Evolutionary conservation across 2,797 vertebrate species (phyloP), one percentile per base, ranked within the genome.

Genomic region (Monodelphis domestica): DNA sequence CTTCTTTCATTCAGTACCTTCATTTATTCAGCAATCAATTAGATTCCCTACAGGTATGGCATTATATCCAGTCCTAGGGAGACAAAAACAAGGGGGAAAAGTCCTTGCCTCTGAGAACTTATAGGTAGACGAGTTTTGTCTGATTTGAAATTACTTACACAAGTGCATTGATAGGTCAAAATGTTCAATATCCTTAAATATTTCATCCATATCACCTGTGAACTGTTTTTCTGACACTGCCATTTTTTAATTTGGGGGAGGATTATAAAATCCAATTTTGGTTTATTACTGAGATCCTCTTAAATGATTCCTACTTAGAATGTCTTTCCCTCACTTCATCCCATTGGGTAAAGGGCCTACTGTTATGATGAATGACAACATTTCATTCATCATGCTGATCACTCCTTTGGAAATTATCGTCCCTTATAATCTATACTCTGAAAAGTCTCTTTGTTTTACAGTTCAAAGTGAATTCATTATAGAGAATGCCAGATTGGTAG

Each of bases 391-490:
- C 51, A 57, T 70, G 89, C 26, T 95, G 94, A 55, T 92, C 89
- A 93, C 54, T n/a, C 53, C 95, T 51, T 91, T 94, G 94, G 56
- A 95, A 93, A 87, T 51, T 54, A 90, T 93, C 50, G 63, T 93
- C 38, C 91, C 93, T 96, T 93, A 89, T 92, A 93, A 87, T 96
- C 29, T 78, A 57, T 51, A 88, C 84, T 95, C 94, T 94, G 33
- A 97, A 94, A 96, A 93, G 90, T 93, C 28, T 94, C 78, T 94
- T 95, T 94, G 91, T 94, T 97, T 96, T 94, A 91, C 4, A 53
- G n/a, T 97, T 97, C 84, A 95, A 96, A 96, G 84, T 57, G 7
- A 97, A 96, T 93, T 93, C 51, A 91, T 97, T 93, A 94, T 26
- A 93, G 29, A 93, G 24, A 26, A 88, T 91, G 92, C 17, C 90